phyloP scores from a whole-genome alignment of 2,113 vertebrate genomes.

The Grammomys surdaster region DNA sequence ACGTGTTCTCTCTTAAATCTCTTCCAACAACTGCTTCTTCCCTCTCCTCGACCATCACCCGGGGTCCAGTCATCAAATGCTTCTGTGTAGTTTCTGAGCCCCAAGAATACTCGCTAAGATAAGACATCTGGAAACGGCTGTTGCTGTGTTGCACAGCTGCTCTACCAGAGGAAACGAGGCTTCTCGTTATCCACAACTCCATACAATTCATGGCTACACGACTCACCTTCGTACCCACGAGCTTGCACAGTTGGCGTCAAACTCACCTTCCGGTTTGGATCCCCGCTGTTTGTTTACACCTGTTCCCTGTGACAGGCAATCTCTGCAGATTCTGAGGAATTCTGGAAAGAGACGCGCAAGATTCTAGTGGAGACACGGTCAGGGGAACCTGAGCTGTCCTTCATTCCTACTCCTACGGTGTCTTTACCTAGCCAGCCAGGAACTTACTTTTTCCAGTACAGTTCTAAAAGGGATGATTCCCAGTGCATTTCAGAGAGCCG shows the following conservation, averaged over 20 bases:
- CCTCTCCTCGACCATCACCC: not conserved
- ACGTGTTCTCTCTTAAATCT: not conserved
- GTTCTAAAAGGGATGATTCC: not conserved
- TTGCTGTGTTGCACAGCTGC: not conserved
- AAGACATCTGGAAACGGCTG: too few relatives aligned
- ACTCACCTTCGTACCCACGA: not conserved
- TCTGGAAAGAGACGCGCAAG: not conserved
- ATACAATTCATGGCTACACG: not conserved
- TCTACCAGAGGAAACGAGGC: not conserved
- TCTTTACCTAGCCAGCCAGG: not conserved
- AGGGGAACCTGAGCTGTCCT: not conserved
- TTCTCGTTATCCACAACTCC: not conserved
- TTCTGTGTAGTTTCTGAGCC: not conserved
- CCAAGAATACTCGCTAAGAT: not conserved
- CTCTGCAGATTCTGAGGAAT: not conserved
- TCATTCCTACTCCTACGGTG: not conserved
- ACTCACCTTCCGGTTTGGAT: not conserved
- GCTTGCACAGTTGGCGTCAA: not conserved
- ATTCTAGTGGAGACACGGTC: not conserved
- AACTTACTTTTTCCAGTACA: not conserved
- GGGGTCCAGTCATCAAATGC: not conserved
- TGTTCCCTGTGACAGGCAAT: not conserved
- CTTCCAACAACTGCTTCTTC: not conserved
- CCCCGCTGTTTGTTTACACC: not conserved
- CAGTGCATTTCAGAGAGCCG: not conserved